phyloP scores from a whole-genome alignment of 2,113 vertebrate species.

The Bambusicola thoracicus region DNA sequence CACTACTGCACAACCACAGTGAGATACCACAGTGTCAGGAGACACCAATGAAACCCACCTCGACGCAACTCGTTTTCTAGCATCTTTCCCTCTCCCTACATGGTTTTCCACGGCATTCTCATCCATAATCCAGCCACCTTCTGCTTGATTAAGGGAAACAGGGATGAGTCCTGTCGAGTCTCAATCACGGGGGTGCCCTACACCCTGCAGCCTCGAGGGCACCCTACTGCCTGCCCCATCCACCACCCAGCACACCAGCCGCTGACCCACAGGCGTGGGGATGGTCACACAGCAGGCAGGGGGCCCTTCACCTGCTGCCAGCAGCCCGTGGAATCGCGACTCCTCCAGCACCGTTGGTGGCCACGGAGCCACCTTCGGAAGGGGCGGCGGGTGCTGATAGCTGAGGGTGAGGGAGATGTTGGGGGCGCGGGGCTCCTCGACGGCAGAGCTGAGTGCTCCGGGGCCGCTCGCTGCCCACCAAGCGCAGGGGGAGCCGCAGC shows the following conservation, averaged over 20 bases:
- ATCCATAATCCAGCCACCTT: background rate
- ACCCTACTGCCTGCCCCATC: background rate
- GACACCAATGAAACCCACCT: background rate
- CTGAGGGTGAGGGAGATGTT: background rate
- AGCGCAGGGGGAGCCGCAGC: too few relatives aligned
- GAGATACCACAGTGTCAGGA: background rate
- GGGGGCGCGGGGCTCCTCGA: background rate
- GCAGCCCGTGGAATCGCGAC: background rate
- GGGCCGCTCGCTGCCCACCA: too few relatives aligned
- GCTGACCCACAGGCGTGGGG: background rate
- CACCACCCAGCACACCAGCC: accelerated
- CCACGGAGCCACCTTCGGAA: background rate
- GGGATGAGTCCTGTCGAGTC: accelerated
- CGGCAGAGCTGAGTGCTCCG: background rate
- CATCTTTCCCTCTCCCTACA: accelerated
- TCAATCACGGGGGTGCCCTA: background rate
- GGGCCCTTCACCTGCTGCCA: background rate
- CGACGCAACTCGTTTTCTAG: background rate
- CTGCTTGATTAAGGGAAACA: background rate
- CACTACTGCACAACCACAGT: background rate
- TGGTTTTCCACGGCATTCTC: background rate
- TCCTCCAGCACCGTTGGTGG: background rate
- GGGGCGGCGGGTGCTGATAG: accelerated
- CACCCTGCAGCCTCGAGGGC: background rate
- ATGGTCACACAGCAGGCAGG: accelerated